Evolutionary conservation across 2,888 invertebrate genomes (phyloP).

Genomic region (Oscheius sp.): DNA sequence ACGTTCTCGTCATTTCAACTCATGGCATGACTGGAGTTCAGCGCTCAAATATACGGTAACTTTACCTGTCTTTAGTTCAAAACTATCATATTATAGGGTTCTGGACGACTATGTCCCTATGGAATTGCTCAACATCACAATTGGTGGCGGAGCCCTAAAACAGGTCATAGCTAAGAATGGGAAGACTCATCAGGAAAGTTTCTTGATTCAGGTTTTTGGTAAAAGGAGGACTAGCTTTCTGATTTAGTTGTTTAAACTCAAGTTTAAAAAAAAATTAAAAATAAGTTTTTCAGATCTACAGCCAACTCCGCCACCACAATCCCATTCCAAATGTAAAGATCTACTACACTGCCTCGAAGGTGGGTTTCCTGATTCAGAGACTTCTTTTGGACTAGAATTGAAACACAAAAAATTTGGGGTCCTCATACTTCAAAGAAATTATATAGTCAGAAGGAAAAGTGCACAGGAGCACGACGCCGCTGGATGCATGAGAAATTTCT

Average conservation of each 20-base stretch:
- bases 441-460: too few relatives aligned
- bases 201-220: background rate
- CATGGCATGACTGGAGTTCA: constrained; percentile 59
- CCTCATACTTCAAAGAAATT: too few relatives aligned
- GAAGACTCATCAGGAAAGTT: constrained; percentile 54
- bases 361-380: background rate
- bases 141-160: constrained; percentile 60
- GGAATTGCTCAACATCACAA: constrained; percentile 55
- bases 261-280: background rate
- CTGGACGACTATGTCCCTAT: constrained; percentile 63
- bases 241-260: background rate
- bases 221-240: background rate
- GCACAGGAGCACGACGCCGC: too few relatives aligned
- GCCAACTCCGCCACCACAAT: constrained; percentile 48
- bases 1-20: constrained; percentile 59
- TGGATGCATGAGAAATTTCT: too few relatives aligned
- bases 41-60: constrained; percentile 48
- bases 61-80: background rate
- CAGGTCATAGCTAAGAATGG: constrained; percentile 57
- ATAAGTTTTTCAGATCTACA: constrained; percentile 42
- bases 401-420: too few relatives aligned
- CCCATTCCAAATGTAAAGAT: constrained; percentile 62
- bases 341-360: constrained; percentile 55
- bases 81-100: constrained; percentile 34
- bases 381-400: too few relatives aligned